Conservation (phyloP, 2,113 vertebrate species). For the Nycticebus coucang region DNA sequence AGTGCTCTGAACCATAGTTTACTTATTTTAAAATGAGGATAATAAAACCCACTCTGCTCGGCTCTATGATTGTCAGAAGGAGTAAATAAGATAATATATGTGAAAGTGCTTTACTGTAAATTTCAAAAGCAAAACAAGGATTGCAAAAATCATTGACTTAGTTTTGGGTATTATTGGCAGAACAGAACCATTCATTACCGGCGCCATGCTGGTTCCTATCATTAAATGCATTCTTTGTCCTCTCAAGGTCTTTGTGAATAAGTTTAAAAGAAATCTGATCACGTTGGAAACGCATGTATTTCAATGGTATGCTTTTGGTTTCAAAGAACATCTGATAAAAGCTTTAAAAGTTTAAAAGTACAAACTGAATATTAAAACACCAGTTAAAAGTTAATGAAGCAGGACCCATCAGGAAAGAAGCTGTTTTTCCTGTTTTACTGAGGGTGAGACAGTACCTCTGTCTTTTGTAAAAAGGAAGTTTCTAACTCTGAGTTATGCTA, state of each 20-base stretch:
- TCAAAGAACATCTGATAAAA: conserved; percentile 79
- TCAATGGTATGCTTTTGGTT: conserved; percentile 62
- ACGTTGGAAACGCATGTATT: conserved; percentile 39
- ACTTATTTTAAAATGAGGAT: conserved; percentile 53
- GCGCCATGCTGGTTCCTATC: conserved; percentile 56
- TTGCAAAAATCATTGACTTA: conserved; percentile 62
- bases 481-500: conserved; percentile 52
- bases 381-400: conserved; percentile 76
- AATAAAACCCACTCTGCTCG: conserved; percentile 7
- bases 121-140: conserved; percentile 66
- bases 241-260: conserved; percentile 66
- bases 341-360: conserved; percentile 72
- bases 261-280: conserved; percentile 59
- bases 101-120: conserved; percentile 40
- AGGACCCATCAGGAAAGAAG: conserved; percentile 5
- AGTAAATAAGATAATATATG: conserved; percentile 53
- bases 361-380: conserved; percentile 71
- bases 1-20: conserved; percentile 46
- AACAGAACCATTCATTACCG: conserved; percentile 68
- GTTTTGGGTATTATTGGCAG: conserved; percentile 60
- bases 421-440: too few relatives aligned
- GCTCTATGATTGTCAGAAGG: background rate
- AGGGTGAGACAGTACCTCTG: background rate
- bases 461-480: conserved; percentile 51
- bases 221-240: conserved; percentile 73